Percentiles rank a stretch among this genome's conserved stretches.
Conservation (phyloP, 2,113 vertebrate species). For the Microcebus murinus region DNA sequence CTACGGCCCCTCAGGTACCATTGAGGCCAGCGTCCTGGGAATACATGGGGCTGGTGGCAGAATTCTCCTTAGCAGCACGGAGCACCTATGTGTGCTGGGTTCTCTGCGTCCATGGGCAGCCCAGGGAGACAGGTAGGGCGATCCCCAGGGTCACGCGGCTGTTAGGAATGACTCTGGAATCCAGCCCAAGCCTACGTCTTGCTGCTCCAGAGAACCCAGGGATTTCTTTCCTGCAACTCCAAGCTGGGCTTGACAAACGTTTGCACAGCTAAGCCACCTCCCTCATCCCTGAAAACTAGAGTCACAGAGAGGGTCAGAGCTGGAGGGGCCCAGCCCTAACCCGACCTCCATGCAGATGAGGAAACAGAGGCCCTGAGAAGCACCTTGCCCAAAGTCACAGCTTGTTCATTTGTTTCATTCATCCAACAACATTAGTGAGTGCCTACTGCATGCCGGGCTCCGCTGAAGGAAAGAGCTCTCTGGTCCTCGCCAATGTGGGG, state of each 20-base stretch:
- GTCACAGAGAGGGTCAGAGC: background rate
- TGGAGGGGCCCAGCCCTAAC: rapidly evolving
- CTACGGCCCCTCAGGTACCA: constrained; percentile 82
- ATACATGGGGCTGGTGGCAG: background rate
- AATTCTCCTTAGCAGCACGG: background rate
- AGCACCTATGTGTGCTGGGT: rapidly evolving
- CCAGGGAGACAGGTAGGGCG: background rate
- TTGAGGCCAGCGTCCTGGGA: background rate
- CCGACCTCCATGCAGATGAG: background rate
- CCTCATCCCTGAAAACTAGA: background rate
- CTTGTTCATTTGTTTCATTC: background rate
- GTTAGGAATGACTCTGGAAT: background rate
- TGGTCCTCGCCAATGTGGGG: background rate
- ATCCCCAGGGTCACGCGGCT: background rate
- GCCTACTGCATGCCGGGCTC: background rate
- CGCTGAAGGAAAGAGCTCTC: background rate
- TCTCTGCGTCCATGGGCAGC: rapidly evolving
- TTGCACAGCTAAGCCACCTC: background rate
- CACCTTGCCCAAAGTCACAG: background rate
- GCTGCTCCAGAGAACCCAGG: background rate
- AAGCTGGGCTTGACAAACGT: rapidly evolving
- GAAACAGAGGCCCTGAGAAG: background rate
- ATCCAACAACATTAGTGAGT: rapidly evolving
- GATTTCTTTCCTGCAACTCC: background rate
- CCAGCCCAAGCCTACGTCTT: too few relatives aligned